Base-by-base conservation (phyloP, 2,797 vertebrate species). In the Sebastes oblongus region DNA sequence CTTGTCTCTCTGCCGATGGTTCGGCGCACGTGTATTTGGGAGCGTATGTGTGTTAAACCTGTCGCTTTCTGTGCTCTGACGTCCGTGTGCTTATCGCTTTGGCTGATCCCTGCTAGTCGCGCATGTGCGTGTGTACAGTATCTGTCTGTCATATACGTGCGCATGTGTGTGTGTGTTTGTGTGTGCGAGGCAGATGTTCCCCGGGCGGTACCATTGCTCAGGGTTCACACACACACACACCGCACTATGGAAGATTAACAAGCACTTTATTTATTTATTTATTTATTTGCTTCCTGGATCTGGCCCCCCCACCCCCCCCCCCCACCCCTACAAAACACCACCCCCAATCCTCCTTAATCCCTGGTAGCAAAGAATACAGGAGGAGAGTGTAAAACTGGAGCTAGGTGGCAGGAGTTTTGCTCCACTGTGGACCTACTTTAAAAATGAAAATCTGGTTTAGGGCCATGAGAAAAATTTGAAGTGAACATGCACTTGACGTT, bases 181-280 rank as follows among this genome's bases (percentile, higher is more conserved):
- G 88, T 86, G 76, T 82, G 86, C 3, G 27, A 93, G 89, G 92
- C 94, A 96, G 94, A 95, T 96, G 96, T 94, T 96, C 92, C 89
- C 90, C 90, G 88, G 85, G 90, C 77, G 86, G 83, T 85, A 86
- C 80, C 88, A 90, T 89, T 95, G 92, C 92, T 91, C 93, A 92
- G 86, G 84, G 88, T 88, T 90, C 88, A 86, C 46, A 34, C 77
- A 84, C 88, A 84, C 88, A 86, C 46, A 87, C 46, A 42, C 32
- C 71, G 71, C 90, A 93, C 88, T 89, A 90, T 93, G 86, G 80
- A 86, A 95, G 94, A 93, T 94, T 95, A 95, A 94, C 80, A 81
- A 77, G 86, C 81, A 83, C 68, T 92, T 91, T 90, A 91, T 92
- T 92, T 94, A 92, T 93, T 91, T 94, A 92, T 93, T 91, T 94